phyloP scores from a whole-genome alignment of 2,797 vertebrate genomes.

The Gouania willdenowi region DNA sequence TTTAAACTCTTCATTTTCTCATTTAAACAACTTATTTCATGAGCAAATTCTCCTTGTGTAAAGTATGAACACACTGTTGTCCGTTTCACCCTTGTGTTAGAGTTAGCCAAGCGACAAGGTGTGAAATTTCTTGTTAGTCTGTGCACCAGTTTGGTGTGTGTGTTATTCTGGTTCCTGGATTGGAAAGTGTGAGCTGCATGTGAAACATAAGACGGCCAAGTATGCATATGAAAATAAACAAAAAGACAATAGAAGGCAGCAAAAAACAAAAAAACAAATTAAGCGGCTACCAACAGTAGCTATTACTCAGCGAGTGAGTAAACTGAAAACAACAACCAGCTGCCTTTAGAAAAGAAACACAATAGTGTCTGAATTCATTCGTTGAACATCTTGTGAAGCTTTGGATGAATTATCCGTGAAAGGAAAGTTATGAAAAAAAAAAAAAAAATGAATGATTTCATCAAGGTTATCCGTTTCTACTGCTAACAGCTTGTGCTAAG shows the following conservation, averaged over 20 bases:
- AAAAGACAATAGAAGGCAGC: constrained; percentile 6
- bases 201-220: constrained; percentile 18
- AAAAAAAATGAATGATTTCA: too few species aligned
- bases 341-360: too few species aligned
- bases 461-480: background rate
- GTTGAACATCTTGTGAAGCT: too few species aligned
- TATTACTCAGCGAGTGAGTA: background rate
- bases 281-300: too few species aligned
- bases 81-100: constrained; percentile 28
- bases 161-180: constrained; percentile 40
- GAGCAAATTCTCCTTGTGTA: too few species aligned
- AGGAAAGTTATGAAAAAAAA: too few species aligned
- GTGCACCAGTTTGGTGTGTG: constrained; percentile 25
- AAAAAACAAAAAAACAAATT: background rate
- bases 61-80: constrained; percentile 23
- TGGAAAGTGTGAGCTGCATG: constrained; percentile 14
- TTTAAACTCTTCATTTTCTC: too few species aligned
- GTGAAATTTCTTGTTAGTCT: constrained; percentile 58
- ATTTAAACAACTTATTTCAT: too few species aligned
- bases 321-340: too few species aligned
- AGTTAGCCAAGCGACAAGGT: constrained; percentile 46
- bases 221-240: constrained; percentile 14
- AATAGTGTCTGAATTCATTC: too few species aligned
- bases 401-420: too few species aligned
- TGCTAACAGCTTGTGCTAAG: too few species aligned